Percentiles rank a stretch among this genome's conserved stretches.
phyloP scores from a whole-genome alignment of 2,888 invertebrate species.

The Allygus modestus region DNA sequence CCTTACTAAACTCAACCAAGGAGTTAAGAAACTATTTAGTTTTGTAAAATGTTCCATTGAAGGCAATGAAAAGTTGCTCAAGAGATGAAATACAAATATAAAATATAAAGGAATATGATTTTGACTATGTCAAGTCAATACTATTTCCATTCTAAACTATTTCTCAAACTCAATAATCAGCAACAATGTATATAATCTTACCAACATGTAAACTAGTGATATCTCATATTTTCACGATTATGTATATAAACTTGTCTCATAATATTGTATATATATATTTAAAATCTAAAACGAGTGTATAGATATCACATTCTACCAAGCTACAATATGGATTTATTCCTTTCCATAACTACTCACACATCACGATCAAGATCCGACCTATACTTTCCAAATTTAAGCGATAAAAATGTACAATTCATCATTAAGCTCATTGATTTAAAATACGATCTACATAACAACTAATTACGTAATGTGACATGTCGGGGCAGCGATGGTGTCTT shows the following conservation, averaged over 20 bases:
- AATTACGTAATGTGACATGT: slow-evolving; percentile 1
- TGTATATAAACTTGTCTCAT: slow-evolving; percentile 42
- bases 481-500: slow-evolving; percentile 14
- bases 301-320: slow-evolving; percentile 56
- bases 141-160: no score
- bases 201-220: slow-evolving; percentile 3
- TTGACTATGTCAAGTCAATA: no score
- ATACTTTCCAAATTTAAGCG: slow-evolving; percentile 25
- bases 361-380: background rate
- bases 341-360: slow-evolving; percentile 31
- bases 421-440: slow-evolving; percentile 57
- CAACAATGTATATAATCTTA: slow-evolving; percentile 33
- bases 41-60: no score
- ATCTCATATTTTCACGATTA: background rate
- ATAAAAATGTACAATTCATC: slow-evolving; percentile 20
- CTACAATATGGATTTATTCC: slow-evolving; percentile 43
- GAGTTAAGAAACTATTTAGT: no score
- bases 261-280: slow-evolving; percentile 45
- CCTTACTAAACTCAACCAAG: no score
- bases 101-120: no score
- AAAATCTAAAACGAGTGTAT: slow-evolving; percentile 47
- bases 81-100: no score
- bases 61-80: no score
- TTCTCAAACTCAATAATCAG: slow-evolving; percentile 7
- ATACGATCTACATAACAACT: slow-evolving; percentile 52